Evolutionary conservation across 2,113 vertebrate species (phyloP).

Genomic region (Reinhardtius hippoglossoides): DNA sequence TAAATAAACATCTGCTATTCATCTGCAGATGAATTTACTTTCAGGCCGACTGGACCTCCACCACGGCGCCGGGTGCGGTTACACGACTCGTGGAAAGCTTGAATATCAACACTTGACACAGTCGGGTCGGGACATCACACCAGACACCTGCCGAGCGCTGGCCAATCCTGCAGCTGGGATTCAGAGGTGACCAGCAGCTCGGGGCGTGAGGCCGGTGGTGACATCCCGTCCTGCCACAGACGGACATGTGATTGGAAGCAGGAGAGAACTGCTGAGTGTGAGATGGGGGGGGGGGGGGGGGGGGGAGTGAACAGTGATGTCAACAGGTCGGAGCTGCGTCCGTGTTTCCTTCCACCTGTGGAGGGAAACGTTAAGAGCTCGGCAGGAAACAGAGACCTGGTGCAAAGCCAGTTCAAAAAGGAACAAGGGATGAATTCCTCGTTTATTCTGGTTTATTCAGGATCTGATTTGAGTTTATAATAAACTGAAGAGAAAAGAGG

Average conservation of each 20-base stretch:
- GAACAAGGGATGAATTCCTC: too few relatives aligned
- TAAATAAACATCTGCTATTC: too few relatives aligned
- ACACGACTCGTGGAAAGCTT: slow-evolving; percentile 31
- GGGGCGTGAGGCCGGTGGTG: slow-evolving; percentile 33
- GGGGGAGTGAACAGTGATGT: slow-evolving; percentile 29
- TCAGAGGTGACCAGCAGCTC: slow-evolving; percentile 19
- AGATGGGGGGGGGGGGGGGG: slow-evolving; percentile 27
- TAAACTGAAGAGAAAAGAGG: too few relatives aligned
- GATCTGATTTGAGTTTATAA: not conserved
- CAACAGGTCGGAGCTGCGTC: slow-evolving; percentile 49
- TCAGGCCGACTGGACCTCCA: slow-evolving; percentile 9
- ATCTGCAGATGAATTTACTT: not conserved
- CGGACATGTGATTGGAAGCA: slow-evolving; percentile 37
- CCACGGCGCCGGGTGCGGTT: slow-evolving; percentile 34
- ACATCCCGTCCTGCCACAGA: slow-evolving; percentile 29
- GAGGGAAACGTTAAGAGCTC: slow-evolving; percentile 52
- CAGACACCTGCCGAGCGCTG: slow-evolving; percentile 34
- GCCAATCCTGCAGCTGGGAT: not conserved
- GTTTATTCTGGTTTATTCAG: too few relatives aligned
- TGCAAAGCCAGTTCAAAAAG: not conserved
- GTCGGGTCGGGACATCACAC: slow-evolving; percentile 44
- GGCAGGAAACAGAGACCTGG: slow-evolving; percentile 34
- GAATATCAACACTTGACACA: slow-evolving; percentile 31
- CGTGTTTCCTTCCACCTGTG: slow-evolving; percentile 60
- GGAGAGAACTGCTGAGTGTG: slow-evolving; percentile 23